Base-by-base conservation (phyloP, 1,140 invertebrate species). In the Gonioctena quinquepunctata region DNA sequence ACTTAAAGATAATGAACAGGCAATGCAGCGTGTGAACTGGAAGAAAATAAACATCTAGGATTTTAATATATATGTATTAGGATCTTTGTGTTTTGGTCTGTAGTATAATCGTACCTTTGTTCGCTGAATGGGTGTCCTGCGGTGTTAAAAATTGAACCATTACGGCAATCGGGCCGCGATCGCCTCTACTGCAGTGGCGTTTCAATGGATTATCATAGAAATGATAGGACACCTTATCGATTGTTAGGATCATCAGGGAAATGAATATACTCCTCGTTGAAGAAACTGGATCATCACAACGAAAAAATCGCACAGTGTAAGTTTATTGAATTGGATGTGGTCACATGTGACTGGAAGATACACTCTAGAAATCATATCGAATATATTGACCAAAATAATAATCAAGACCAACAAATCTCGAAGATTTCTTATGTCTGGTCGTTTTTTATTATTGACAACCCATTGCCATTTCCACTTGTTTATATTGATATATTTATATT, bases 11-110 rank as follows among this genome's bases (percentile, higher is more conserved):
- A 75, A 70, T 71, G 59, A 62, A 68, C 56, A 66, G 54, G 25
- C 66, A 57, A 73, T 72, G 69, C n/a, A n/a, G n/a, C 69, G 72
- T 77, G 76, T 76, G 77, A 79, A 79, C 75, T 42, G 33, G 67
- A 56, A 62, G 69, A 80, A 79, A 81, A 79, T 76, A 79, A 81
- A 76, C 73, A 76, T 78, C 79, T 72, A 76, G 77, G 67, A 73
- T 74, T 79, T 80, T 81, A 81, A 80, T 80, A 78, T 80, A 81
- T 81, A 80, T 81, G 77, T 78, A 81, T 81, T 81, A 81, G 77
- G 72, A 65, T 70, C 77, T 78, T 80, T 81, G 79, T 80, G 74
- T 80, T 78, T 72, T 73, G 72, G 69, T 77, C 71, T 42, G 49
- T 67, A 54, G 68, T 75, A 77, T 79, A 81, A 80, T 80, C 74